Percentiles rank a stretch among this genome's conserved stretches.
phyloP scores from a whole-genome alignment of 2,888 invertebrate species.

The Troides aeacus region DNA sequence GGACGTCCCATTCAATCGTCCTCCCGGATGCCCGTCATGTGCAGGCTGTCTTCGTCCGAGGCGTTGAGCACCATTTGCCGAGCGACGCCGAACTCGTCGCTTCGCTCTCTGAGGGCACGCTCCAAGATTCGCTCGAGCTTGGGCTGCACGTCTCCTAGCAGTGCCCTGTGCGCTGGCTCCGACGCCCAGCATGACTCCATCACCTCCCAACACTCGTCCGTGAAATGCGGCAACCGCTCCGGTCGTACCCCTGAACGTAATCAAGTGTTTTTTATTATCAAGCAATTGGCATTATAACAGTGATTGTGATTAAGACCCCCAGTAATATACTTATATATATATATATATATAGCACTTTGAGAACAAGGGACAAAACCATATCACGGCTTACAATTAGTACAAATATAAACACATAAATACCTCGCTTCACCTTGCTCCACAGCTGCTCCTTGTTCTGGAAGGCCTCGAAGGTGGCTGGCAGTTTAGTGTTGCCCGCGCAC shows the following conservation, averaged over 20 bases:
- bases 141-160: constrained; percentile 88
- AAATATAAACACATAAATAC: constrained; percentile 58
- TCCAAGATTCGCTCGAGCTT: constrained; percentile 79
- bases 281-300: too few species aligned
- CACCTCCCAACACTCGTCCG: constrained; percentile 89
- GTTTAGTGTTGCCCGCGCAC: constrained; percentile 88
- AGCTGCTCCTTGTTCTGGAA: constrained; percentile 92
- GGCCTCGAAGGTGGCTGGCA: constrained; percentile 89
- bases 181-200: constrained; percentile 93
- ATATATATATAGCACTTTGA: too few species aligned
- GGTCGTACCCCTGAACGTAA: constrained; percentile 85
- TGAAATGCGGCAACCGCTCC: constrained; percentile 86
- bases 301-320: too few species aligned
- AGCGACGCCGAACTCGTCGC: constrained; percentile 15
- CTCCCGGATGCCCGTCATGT: constrained; percentile 48
- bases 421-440: constrained; percentile 91
- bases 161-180: constrained; percentile 85
- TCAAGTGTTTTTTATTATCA: too few species aligned
- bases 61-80: constrained; percentile 30
- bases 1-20: background rate
- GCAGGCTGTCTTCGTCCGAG: constrained; percentile 49
- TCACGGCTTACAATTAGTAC: too few species aligned
- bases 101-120: constrained; percentile 34
- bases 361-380: too few species aligned
- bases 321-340: too few species aligned